Percentiles rank a stretch among this genome's conserved stretches.
Conservation (phyloP, 2,888 invertebrate species). For the Nudaria mundana region DNA sequence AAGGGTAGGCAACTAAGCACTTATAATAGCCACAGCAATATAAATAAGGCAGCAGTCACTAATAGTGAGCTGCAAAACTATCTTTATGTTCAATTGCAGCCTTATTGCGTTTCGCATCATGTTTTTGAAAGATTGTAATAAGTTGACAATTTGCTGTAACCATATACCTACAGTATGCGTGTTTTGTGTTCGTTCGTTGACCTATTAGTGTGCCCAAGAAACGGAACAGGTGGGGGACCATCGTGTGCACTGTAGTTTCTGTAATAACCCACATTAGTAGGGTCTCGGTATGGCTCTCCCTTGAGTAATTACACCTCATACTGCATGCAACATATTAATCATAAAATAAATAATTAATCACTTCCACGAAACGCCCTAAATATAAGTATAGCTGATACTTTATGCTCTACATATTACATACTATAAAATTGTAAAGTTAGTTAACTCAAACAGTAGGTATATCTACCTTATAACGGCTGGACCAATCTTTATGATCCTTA, state of each 20-base stretch:
- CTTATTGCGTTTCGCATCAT: conserved; percentile 21
- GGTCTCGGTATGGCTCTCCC: neutral
- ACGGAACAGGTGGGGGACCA: conserved; percentile 16
- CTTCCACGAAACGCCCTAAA: too few relatives aligned
- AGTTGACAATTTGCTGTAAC: conserved; percentile 25
- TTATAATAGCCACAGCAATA: too few relatives aligned
- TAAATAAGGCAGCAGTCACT: neutral
- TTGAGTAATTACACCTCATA: too few relatives aligned
- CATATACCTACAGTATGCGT: conserved; percentile 9
- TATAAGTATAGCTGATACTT: too few relatives aligned
- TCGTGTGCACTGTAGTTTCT: neutral
- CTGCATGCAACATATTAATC: too few relatives aligned
- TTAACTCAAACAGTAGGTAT: too few relatives aligned
- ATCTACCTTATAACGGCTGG: too few relatives aligned
- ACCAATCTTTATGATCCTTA: too few relatives aligned
- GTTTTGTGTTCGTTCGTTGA: conserved; percentile 7
- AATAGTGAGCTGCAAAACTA: conserved; percentile 1
- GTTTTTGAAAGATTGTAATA: conserved; percentile 15
- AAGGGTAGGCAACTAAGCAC: too few relatives aligned
- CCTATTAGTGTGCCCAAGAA: conserved; percentile 12
- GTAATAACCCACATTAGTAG: neutral
- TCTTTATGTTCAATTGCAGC: conserved; percentile 4
- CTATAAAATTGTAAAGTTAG: too few relatives aligned
- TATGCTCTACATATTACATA: too few relatives aligned
- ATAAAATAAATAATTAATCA: too few relatives aligned